A percentile compares a stretch with the other conserved stretches of the same genome.
These are phyloP conservation scores for Paraescarpia echinospica DNA, from an alignment of 1,140 invertebrate species.

Conservation along the genomic window DNA sequence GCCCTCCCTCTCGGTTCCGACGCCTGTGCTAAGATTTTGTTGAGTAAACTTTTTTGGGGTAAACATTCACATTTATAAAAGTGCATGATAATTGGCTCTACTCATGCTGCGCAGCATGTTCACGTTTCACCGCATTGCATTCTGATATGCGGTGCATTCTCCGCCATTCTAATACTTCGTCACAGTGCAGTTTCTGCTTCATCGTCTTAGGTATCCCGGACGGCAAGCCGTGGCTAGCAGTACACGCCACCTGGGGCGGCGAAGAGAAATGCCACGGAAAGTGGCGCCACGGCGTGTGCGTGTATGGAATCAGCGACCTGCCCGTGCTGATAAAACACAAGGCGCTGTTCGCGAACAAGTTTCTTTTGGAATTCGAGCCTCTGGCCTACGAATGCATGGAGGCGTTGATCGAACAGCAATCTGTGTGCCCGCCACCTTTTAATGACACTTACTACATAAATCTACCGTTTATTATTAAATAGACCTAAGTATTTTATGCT, in stretches of 20 bases:
- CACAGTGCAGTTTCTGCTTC: too few relatives aligned
- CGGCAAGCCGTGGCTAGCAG: conserved; percentile 11
- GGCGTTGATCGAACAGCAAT: conserved; percentile 15
- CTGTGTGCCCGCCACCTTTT: background rate
- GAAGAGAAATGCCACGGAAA: background rate
- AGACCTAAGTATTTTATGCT: too few relatives aligned
- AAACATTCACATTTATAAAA: too few relatives aligned
- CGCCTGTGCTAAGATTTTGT: too few relatives aligned
- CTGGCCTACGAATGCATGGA: conserved; percentile 48
- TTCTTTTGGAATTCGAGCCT: conserved; percentile 42
- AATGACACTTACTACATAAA: conserved; percentile 23
- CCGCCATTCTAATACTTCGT: too few relatives aligned
- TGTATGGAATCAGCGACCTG: conserved; percentile 45
- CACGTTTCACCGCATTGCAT: too few relatives aligned
- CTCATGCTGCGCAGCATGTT: too few relatives aligned
- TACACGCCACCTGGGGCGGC: background rate
- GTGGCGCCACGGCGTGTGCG: conserved; percentile 31
- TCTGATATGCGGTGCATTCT: too few relatives aligned
- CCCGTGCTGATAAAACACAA: conserved; percentile 30
- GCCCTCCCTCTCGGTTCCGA: too few relatives aligned
- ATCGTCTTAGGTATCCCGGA: background rate
- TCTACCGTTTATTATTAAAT: conserved; percentile 22
- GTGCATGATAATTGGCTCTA: too few relatives aligned
- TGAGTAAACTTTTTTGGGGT: too few relatives aligned
- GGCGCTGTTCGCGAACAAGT: conserved; percentile 54